Conservation (phyloP, 2,888 invertebrate genomes). For the Glaucopsyche alexis region DNA sequence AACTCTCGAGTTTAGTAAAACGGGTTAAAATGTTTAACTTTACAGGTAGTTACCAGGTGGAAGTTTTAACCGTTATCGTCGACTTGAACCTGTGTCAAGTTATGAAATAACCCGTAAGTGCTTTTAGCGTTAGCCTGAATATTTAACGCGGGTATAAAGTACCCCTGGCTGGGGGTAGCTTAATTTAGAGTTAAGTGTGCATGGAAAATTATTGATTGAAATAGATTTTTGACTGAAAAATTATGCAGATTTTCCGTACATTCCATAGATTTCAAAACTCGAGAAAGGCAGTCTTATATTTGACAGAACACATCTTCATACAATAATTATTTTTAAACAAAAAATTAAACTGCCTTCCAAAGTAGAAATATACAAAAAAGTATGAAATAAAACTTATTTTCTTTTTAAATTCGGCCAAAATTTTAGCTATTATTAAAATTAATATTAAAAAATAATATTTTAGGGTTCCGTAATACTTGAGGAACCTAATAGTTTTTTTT, state of each 20-base stretch:
- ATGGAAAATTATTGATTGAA: background rate
- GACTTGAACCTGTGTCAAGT: constrained; percentile 32
- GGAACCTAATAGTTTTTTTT: too few species aligned
- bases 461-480: too few species aligned
- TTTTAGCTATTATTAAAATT: too few species aligned
- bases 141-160: constrained; percentile 10
- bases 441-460: too few species aligned
- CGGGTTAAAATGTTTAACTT: constrained; percentile 28
- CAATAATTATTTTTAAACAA: too few species aligned
- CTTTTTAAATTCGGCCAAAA: too few species aligned
- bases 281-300: too few species aligned
- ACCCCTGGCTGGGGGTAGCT: background rate
- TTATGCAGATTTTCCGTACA: background rate
- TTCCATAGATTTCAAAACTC: too few species aligned
- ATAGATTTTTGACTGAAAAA: background rate
- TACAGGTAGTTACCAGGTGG: constrained; percentile 20
- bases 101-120: constrained; percentile 12
- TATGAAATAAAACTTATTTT: too few species aligned
- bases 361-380: too few species aligned
- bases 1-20: background rate
- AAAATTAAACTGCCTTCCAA: too few species aligned
- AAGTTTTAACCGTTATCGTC: constrained; percentile 20
- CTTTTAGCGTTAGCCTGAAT: constrained; percentile 30
- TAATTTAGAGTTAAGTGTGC: background rate
- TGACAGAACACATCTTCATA: too few species aligned